phyloP scores from a whole-genome alignment of 2,888 invertebrate species.

The Caenorhabditis wallacei region DNA sequence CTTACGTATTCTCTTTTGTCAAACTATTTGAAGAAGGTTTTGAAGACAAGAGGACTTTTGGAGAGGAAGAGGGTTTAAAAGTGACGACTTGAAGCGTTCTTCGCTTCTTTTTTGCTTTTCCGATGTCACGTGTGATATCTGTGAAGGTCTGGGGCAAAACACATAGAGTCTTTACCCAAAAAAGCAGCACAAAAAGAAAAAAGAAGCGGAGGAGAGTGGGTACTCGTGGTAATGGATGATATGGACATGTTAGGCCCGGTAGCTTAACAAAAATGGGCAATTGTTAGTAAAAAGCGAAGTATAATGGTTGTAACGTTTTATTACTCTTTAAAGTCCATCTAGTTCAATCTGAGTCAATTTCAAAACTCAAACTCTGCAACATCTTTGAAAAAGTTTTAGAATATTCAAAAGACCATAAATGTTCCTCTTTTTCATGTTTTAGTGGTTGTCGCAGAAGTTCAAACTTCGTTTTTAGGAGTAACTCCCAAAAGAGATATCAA shows the following conservation, averaged over 20 bases:
- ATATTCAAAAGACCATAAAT: constrained; percentile 46
- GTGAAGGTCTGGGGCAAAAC: constrained; percentile 53
- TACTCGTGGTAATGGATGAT: constrained; percentile 43
- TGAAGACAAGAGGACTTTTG: constrained; percentile 38
- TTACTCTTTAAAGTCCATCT: no score
- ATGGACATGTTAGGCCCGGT: constrained; percentile 49
- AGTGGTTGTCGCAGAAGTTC: constrained; percentile 1
- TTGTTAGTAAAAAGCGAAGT: background rate
- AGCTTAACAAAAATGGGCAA: constrained; percentile 27
- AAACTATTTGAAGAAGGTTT: constrained; percentile 40
- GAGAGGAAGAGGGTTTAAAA: constrained; percentile 28
- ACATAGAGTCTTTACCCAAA: constrained; percentile 23
- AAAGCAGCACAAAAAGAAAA: background rate
- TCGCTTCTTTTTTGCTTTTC: constrained; percentile 22
- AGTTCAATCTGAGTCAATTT: background rate
- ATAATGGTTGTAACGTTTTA: background rate
- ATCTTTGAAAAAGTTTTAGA: constrained; percentile 9
- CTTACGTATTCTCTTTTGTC: constrained; percentile 27
- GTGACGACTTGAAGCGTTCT: constrained; percentile 51
- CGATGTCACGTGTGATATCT: constrained; percentile 61
- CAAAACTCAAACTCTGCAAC: constrained; percentile 23
- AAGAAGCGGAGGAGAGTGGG: constrained; percentile 4
- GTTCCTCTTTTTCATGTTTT: constrained; percentile 27
- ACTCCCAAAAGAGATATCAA: constrained; percentile 53
- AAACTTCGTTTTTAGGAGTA: background rate